Percentiles rank a stretch among this genome's conserved stretches.
phyloP scores from a whole-genome alignment of 2,113 vertebrate genomes.

The Globicephala melas region DNA sequence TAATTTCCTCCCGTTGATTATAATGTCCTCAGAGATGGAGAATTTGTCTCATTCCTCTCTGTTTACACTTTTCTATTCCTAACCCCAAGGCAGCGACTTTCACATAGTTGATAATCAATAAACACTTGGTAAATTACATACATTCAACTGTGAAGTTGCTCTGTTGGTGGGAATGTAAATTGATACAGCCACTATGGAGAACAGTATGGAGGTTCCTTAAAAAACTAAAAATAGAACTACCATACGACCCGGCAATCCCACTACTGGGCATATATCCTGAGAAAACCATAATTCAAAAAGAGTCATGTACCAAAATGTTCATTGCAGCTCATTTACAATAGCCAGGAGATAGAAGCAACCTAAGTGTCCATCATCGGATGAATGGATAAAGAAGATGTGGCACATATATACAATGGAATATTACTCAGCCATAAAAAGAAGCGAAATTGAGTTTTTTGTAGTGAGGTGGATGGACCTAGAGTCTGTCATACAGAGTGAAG shows the following conservation, averaged over 20 bases:
- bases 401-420: too few relatives aligned
- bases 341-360: too few relatives aligned
- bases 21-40: background rate
- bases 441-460: too few relatives aligned
- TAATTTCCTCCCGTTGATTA: background rate
- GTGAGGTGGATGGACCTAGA: too few relatives aligned
- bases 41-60: background rate
- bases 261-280: background rate
- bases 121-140: background rate
- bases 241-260: background rate
- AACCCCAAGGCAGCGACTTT: background rate
- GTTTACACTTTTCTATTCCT: background rate
- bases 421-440: too few relatives aligned
- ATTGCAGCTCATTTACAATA: background rate
- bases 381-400: too few relatives aligned
- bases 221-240: slow-evolving; percentile 1
- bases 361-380: too few relatives aligned
- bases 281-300: too few relatives aligned
- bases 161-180: background rate
- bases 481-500: too few relatives aligned
- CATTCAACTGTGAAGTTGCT: background rate
- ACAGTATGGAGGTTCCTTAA: background rate
- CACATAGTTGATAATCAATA: background rate
- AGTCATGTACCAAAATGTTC: background rate
- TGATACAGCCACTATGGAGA: background rate